Conservation (phyloP, 2,113 vertebrate species). For the Poecile atricapillus region DNA sequence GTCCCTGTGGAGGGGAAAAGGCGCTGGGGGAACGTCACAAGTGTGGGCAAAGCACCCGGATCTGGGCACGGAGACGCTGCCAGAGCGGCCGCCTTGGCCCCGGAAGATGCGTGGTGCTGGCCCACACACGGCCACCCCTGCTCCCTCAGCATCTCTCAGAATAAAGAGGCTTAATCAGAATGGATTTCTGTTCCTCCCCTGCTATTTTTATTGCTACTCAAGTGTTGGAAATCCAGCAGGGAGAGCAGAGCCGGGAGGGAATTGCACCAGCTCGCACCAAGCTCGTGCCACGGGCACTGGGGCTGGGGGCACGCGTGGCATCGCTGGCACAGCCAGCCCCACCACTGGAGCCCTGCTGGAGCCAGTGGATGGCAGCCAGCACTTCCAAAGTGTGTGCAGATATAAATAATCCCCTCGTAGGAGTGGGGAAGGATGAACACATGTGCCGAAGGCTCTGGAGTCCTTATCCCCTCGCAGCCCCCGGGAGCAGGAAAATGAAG, state of each 20-base stretch:
- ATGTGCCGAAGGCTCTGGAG: not conserved
- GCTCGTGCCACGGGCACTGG: rapidly evolving
- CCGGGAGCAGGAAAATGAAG: not conserved
- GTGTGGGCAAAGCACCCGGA: rapidly evolving
- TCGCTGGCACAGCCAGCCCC: not conserved
- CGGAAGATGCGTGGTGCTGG: not conserved
- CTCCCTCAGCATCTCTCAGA: not conserved
- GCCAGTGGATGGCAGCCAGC: not conserved
- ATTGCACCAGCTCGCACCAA: rapidly evolving
- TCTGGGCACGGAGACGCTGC: not conserved
- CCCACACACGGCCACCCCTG: not conserved
- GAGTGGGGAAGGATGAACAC: slow-evolving; percentile 18
- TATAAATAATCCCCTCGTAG: slow-evolving; percentile 41
- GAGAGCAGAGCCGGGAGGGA: not conserved
- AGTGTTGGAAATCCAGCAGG: not conserved
- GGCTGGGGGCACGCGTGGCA: not conserved
- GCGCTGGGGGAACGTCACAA: rapidly evolving
- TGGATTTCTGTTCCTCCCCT: not conserved
- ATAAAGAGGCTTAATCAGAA: not conserved
- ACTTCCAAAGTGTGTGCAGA: not conserved
- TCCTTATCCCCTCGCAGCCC: not conserved
- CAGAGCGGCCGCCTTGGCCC: rapidly evolving
- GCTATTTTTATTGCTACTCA: not conserved
- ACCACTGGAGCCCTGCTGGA: not conserved
- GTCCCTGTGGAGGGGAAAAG: rapidly evolving